Base-by-base conservation (phyloP, 2,888 invertebrate genomes). In the Dryobotodes eremita region DNA sequence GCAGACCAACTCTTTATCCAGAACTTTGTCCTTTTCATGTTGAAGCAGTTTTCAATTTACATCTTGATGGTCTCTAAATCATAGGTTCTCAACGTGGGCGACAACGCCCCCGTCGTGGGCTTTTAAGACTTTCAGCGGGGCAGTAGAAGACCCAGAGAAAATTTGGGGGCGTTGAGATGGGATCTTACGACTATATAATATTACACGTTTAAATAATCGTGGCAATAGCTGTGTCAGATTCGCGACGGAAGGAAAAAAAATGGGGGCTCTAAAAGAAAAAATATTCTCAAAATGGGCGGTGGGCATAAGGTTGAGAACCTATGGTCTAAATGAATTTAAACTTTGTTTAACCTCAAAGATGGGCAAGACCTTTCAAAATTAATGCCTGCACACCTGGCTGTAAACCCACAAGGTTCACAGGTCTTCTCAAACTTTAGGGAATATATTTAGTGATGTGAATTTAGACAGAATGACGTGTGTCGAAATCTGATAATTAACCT, bases 311-410 rank as follows among this genome's bases (percentile, higher is more conserved):
- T 36, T 36, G 31, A 36, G 31, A 36, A 36, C 31, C 31, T 36
- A 36, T 36, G 31, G 31, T 77, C 6, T 23, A 75, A 80, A 69
- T 84, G 64, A 80, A 77, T 84, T 81, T 81, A 61, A 77, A 64
- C 59, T 84, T 81, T 26, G 61, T 79, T 65, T 11, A 62, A 64
- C 62, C 64, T 26, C 59, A 64, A 81, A 84, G 65, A 81, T 81
- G 8, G 70, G 10, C 17, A 26, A 57, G 57, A 66, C 66, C 78
- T 55, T 68, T 71, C 55, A 68, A 62, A 74, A 62, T 84, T 62
- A 78, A 73, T 78, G 75, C 15, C 13, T 64, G 77, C 72, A 66
- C 85, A 78, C 78, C 85, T 75, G 85, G 71, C 26, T 13, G 10
- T 71, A 20, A 61, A 31, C 72, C 64, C 26, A 15, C 31, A 73